Percentiles rank a stretch among this genome's conserved stretches.
Conservation (phyloP, 2,888 invertebrate genomes). For the Pristionchus mayeri region DNA sequence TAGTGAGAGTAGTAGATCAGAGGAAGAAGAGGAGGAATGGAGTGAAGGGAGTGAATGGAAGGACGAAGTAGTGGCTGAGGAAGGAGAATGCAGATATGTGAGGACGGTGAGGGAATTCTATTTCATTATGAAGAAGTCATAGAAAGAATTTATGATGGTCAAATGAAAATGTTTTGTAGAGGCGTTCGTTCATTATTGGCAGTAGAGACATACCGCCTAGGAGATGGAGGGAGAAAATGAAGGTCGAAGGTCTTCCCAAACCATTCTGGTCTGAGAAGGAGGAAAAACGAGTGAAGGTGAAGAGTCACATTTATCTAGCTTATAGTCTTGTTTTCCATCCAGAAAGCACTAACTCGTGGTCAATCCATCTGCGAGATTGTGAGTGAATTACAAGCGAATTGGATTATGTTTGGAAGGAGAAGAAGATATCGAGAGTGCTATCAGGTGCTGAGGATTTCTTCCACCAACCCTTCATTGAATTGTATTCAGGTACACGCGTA, state of each 20-base stretch:
- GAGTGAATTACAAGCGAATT: not conserved
- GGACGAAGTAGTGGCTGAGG: not conserved
- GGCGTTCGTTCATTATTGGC: not conserved
- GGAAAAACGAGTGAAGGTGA: not conserved
- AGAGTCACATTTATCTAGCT: too few species aligned
- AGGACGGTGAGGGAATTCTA: not conserved
- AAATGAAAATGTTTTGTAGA: not conserved
- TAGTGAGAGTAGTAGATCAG: not conserved
- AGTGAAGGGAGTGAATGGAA: not conserved
- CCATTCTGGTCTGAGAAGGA: conserved; percentile 16
- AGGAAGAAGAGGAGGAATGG: not conserved
- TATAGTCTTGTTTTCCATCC: too few species aligned
- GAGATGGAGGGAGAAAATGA: not conserved
- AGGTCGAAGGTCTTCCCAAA: not conserved
- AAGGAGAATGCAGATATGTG: not conserved
- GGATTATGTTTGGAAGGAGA: not conserved
- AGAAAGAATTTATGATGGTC: too few species aligned
- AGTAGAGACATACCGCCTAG: not conserved
- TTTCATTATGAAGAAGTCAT: not conserved
- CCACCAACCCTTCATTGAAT: not conserved
- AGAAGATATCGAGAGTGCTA: conserved; percentile 6
- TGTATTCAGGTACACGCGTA: not conserved
- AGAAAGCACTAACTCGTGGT: not conserved
- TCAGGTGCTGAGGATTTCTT: not conserved
- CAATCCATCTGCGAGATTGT: not conserved